These are phyloP conservation scores for Ooceraea biroi DNA, from an alignment of 1,140 invertebrate species.

Conservation along the genomic window DNA sequence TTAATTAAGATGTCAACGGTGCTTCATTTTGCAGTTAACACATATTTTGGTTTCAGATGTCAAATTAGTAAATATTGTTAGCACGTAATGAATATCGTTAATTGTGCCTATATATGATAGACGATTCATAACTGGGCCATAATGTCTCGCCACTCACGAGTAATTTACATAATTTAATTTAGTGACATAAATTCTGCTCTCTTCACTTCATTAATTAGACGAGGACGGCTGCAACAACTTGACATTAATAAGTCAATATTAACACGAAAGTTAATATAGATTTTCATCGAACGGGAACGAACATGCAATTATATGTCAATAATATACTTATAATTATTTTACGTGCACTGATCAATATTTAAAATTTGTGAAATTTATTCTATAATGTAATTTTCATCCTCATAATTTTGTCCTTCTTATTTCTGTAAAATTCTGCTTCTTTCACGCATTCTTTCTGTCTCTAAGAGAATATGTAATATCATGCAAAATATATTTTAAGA, in stretches of 20 bases:
- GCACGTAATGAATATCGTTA: slow-evolving; percentile 56
- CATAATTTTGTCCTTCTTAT: too few species aligned
- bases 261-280: neutral
- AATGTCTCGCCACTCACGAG: neutral
- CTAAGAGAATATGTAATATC: too few species aligned
- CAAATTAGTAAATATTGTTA: slow-evolving; percentile 50
- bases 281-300: slow-evolving; percentile 1
- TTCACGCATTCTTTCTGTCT: too few species aligned
- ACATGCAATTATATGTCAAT: neutral
- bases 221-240: slow-evolving; percentile 1
- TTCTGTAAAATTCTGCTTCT: too few species aligned
- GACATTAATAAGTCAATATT: slow-evolving; percentile 31
- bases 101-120: slow-evolving; percentile 15
- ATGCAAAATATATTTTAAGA: too few species aligned
- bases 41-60: slow-evolving; percentile 46
- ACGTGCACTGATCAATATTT: neutral
- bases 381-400: too few species aligned
- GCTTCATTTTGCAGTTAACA: slow-evolving; percentile 32
- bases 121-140: slow-evolving; percentile 10
- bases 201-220: slow-evolving; percentile 13
- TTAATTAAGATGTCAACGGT: slow-evolving; percentile 54
- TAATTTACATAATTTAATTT: slow-evolving; percentile 56
- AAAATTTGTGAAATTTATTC: neutral
- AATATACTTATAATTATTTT: too few species aligned
- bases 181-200: slow-evolving; percentile 21